Percentiles rank a stretch among this genome's conserved stretches.
Evolutionary conservation across 2,797 vertebrate species (phyloP).

Genomic region (Orientallactaga sibirica): DNA sequence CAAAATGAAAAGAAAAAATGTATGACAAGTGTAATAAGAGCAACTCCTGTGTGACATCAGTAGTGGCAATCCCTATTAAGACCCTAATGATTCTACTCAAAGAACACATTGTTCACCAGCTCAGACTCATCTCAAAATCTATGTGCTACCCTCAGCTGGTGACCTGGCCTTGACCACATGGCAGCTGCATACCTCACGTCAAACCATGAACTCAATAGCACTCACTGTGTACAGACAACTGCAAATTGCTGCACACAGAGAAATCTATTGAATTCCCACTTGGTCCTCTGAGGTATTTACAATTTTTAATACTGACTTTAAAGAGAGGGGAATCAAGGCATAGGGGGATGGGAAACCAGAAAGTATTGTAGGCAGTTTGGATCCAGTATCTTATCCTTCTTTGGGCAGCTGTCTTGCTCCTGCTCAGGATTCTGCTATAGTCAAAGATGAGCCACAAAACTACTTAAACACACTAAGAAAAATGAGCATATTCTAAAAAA

Average conservation of each 20-base stretch:
- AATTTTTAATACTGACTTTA: slow-evolving; percentile 15
- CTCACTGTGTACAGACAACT: background rate
- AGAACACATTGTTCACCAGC: background rate
- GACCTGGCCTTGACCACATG: background rate
- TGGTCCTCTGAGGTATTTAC: background rate
- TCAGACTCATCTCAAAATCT: background rate
- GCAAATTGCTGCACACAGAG: background rate
- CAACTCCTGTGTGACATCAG: background rate
- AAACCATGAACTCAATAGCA: background rate
- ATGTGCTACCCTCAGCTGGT: background rate
- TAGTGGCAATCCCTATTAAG: background rate
- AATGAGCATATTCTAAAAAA: background rate
- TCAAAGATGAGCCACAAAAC: background rate
- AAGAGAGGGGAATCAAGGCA: slow-evolving; percentile 10
- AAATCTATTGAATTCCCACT: background rate
- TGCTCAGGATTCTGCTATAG: background rate
- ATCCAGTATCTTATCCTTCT: background rate
- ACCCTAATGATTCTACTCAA: background rate
- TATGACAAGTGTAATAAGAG: background rate
- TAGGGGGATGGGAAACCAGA: background rate
- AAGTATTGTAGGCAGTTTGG: background rate
- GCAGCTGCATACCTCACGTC: background rate
- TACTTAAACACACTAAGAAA: background rate
- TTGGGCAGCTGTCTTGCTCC: background rate
- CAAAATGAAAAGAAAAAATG: background rate